phyloP scores from a whole-genome alignment of 2,113 vertebrate genomes.

The Salvator merianae region DNA sequence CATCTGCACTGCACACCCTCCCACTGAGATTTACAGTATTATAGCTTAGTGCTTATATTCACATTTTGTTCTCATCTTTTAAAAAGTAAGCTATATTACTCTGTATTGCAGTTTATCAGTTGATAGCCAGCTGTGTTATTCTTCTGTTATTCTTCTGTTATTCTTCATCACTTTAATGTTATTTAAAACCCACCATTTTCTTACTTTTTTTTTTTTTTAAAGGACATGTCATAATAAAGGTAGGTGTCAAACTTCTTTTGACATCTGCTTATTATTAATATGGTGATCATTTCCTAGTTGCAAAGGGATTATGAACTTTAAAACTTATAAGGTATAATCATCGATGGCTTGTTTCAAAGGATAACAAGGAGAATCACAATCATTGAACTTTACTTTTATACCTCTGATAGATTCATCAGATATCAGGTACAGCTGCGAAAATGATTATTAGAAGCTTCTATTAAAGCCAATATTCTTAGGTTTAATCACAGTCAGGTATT shows the following conservation, averaged over 20 bases:
- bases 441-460: neutral
- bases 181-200: slow-evolving; percentile 9
- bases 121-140: slow-evolving; percentile 26
- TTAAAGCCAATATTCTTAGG: neutral
- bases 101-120: slow-evolving; percentile 20
- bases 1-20: slow-evolving; percentile 31
- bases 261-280: neutral
- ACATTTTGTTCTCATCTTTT: slow-evolving; percentile 48
- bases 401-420: neutral
- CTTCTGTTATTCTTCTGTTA: slow-evolving; percentile 38
- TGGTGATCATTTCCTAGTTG: neutral
- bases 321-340: neutral
- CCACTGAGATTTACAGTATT: slow-evolving; percentile 56
- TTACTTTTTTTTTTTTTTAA: too few relatives aligned
- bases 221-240: neutral
- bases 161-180: slow-evolving; percentile 10
- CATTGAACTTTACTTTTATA: slow-evolving; percentile 11
- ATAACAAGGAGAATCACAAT: neutral
- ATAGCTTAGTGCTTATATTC: slow-evolving; percentile 46
- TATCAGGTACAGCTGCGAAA: neutral
- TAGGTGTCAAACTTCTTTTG: slow-evolving; percentile 6
- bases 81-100: slow-evolving; percentile 40
- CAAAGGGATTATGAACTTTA: neutral
- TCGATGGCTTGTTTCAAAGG: neutral
- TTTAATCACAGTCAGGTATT: neutral